phyloP scores from a whole-genome alignment of 2,113 vertebrate genomes.

The Collichthys lucidus region DNA sequence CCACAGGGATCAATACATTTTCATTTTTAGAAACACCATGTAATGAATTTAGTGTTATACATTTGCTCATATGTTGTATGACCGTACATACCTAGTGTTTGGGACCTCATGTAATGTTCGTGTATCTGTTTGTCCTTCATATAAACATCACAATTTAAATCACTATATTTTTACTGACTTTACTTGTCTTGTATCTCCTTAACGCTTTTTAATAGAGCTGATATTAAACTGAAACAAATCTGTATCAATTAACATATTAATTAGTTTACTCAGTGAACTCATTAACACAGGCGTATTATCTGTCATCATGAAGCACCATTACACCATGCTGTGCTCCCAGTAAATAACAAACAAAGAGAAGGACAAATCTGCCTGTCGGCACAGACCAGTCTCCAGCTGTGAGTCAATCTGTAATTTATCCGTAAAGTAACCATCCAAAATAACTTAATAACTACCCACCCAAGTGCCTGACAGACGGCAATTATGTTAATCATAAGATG shows the following conservation, averaged over 20 bases:
- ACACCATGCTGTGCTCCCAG: conserved; percentile 26
- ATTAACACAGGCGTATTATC: conserved; percentile 10
- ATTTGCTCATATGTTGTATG: not conserved
- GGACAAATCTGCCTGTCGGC: conserved; percentile 44
- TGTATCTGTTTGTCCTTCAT: not conserved
- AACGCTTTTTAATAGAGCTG: not conserved
- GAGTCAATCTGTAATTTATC: conserved; percentile 24
- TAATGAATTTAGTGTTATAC: not conserved
- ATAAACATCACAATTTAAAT: not conserved
- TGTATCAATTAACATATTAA: conserved; percentile 42
- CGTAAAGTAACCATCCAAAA: conserved; percentile 19
- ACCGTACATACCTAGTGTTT: not conserved
- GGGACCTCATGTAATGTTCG: not conserved
- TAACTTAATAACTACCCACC: not conserved
- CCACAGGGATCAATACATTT: not conserved
- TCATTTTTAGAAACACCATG: not conserved
- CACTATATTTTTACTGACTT: not conserved
- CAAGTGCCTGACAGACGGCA: not conserved
- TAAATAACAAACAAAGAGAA: conserved; percentile 25
- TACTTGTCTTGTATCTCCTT: not conserved
- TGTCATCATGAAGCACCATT: conserved; percentile 11
- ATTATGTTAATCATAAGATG: not conserved
- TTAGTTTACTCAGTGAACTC: conserved; percentile 44
- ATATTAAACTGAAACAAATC: not conserved
- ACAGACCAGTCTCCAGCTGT: conserved; percentile 26